Percentiles rank a stretch among this genome's conserved stretches.
These are phyloP conservation scores for Hydrotaea cyrtoneurina DNA, from an alignment of 2,888 invertebrate genomes.

Conservation along the genomic window DNA sequence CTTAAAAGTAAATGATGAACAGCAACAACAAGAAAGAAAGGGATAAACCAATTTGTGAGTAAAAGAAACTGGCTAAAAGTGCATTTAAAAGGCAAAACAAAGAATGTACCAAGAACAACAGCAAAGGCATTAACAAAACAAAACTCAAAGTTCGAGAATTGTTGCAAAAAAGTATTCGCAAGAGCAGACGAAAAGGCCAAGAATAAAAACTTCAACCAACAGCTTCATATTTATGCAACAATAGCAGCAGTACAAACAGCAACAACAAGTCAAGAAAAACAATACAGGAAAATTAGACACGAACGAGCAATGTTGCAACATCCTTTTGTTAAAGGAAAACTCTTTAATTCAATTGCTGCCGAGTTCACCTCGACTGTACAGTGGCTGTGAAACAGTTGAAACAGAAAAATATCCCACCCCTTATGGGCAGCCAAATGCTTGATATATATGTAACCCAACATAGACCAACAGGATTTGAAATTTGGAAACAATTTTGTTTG, in stretches of 20 bases:
- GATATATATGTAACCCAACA: no score
- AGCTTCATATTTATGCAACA: background rate
- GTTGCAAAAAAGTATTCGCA: background rate
- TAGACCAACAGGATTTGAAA: no score
- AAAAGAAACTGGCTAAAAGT: constrained; percentile 2
- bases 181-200: background rate
- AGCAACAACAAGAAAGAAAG: no score
- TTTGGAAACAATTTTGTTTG: no score
- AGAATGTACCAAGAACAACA: background rate
- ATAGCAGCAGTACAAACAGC: background rate
- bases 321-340: constrained; percentile 15
- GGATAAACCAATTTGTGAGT: constrained; percentile 11
- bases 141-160: constrained; percentile 37
- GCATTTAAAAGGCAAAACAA: constrained; percentile 8
- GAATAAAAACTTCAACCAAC: background rate
- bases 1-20: background rate
- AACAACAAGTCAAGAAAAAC: background rate
- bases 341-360: constrained; percentile 24
- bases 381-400: background rate
- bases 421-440: no score
- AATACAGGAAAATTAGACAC: constrained; percentile 25
- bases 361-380: background rate
- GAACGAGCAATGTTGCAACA: constrained; percentile 33
- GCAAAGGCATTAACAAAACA: constrained; percentile 2
- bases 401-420: no score